phyloP scores from a whole-genome alignment of 1,140 invertebrate species.

The Achroia grisella region DNA sequence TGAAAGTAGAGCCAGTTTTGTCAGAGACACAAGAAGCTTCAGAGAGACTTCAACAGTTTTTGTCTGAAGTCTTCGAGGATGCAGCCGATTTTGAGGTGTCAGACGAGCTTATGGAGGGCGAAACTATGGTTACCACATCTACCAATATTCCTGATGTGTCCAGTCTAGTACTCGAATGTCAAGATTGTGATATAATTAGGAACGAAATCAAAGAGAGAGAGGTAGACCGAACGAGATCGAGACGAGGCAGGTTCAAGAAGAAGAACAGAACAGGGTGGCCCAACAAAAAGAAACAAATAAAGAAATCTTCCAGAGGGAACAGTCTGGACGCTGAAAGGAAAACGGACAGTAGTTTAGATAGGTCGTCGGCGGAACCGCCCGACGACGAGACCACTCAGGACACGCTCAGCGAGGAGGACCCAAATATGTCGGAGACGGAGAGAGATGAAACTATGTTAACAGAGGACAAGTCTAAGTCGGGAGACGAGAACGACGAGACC shows the following conservation, averaged over 20 bases:
- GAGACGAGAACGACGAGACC: constrained; percentile 17
- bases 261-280: constrained; percentile 72
- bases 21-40: constrained; percentile 54
- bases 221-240: constrained; percentile 16
- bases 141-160: constrained; percentile 50
- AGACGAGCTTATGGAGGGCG: constrained; percentile 45
- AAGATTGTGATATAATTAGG: constrained; percentile 54
- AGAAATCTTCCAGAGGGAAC: constrained; percentile 36
- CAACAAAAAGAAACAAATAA: constrained; percentile 51
- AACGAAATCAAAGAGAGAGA: constrained; percentile 50
- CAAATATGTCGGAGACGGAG: constrained; percentile 37
- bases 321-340: constrained; percentile 41
- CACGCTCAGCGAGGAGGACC: constrained; percentile 40
- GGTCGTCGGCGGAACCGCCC: constrained; percentile 41
- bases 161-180: constrained; percentile 55
- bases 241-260: constrained; percentile 64
- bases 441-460: constrained; percentile 18
- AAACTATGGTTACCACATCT: constrained; percentile 33
- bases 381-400: constrained; percentile 43
- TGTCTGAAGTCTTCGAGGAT: constrained; percentile 65
- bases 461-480: constrained; percentile 19
- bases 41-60: constrained; percentile 56
- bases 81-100: constrained; percentile 57
- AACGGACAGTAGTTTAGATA: constrained; percentile 37
- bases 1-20: constrained; percentile 40